Evolutionary conservation across 2,797 vertebrate genomes (phyloP).

Genomic region (Enteromius mattozi): DNA sequence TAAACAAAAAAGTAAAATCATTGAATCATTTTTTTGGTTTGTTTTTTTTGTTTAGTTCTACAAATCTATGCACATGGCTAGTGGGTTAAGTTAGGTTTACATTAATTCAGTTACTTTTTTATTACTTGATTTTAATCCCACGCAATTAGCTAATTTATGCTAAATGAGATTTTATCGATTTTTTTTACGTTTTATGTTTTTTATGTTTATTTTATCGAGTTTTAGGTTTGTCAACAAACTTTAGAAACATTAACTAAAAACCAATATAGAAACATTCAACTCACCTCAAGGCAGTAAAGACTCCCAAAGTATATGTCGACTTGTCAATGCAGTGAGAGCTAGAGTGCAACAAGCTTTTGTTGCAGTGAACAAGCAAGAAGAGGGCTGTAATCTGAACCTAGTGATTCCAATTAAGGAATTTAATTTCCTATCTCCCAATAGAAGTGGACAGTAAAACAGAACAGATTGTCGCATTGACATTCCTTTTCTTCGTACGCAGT

Average conservation of each 20-base stretch:
- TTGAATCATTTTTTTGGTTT: too few relatives aligned
- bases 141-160: not conserved
- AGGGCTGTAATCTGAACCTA: conserved; percentile 67
- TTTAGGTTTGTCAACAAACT: not conserved
- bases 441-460: conserved; percentile 22
- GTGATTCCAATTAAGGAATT: conserved; percentile 79
- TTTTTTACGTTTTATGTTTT: not conserved
- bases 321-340: conserved; percentile 58
- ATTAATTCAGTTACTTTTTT: too few relatives aligned
- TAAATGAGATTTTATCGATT: not conserved
- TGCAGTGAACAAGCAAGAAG: conserved; percentile 60
- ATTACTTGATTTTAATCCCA: not conserved
- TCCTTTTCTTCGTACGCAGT: conserved; percentile 31
- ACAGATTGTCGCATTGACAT: conserved; percentile 32
- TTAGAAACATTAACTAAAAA: not conserved
- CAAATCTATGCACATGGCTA: not conserved
- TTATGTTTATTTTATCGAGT: too few relatives aligned
- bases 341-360: conserved; percentile 56
- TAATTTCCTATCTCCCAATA: conserved; percentile 50
- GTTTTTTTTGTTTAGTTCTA: too few relatives aligned
- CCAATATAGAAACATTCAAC: conserved; percentile 39
- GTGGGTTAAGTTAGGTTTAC: not conserved
- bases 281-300: conserved; percentile 70
- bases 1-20: not conserved
- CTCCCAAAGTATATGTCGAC: conserved; percentile 60